Conservation (phyloP, 2,113 vertebrate genomes). For the Carlito syrichta region DNA sequence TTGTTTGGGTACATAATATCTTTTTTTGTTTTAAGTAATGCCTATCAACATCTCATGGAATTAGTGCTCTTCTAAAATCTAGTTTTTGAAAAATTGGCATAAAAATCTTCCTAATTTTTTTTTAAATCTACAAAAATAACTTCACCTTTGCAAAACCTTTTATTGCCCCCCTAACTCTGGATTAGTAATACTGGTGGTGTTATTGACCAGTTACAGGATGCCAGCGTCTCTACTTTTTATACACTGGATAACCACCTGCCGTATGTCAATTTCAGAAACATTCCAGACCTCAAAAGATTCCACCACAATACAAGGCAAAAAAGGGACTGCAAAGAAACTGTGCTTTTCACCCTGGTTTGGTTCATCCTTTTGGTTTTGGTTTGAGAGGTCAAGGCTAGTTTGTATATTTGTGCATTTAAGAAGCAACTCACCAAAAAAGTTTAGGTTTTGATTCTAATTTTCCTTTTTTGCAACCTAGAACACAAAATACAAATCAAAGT, state of each 20-base stretch:
- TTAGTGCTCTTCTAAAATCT: not conserved
- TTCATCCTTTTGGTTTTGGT: not conserved
- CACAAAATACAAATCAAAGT: not conserved
- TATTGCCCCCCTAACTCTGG: not conserved
- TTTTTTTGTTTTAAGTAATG: not conserved
- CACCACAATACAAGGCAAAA: not conserved
- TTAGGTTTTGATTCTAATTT: not conserved
- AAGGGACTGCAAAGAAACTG: not conserved
- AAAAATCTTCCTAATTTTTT: not conserved
- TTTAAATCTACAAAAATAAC: not conserved
- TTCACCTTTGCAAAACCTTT: not conserved
- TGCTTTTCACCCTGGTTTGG: no score
- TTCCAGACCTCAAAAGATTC: not conserved
- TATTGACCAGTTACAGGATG: not conserved
- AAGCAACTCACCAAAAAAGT: not conserved
- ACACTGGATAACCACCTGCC: no score
- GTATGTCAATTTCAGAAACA: not conserved
- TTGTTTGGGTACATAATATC: not conserved
- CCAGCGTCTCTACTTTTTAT: fast-evolving
- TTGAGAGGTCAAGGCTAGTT: not conserved
- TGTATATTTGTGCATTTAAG: not conserved
- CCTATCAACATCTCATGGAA: not conserved
- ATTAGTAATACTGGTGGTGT: not conserved
- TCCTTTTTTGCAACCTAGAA: not conserved
- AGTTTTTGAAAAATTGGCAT: not conserved